phyloP scores from a whole-genome alignment of 2,113 vertebrate genomes.

The Sprattus sprattus region DNA sequence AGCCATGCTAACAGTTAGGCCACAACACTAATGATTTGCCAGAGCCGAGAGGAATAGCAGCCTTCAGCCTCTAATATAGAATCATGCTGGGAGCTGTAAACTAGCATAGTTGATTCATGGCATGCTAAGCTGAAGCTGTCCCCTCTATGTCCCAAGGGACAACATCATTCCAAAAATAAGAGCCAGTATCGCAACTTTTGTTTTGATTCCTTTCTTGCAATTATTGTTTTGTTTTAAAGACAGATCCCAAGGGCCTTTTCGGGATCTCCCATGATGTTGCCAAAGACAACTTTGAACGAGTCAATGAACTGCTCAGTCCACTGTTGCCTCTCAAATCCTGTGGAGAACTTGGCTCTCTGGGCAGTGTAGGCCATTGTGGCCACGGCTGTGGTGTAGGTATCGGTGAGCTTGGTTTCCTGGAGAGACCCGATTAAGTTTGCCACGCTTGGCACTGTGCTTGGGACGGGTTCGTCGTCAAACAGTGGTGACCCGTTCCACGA shows the following conservation, averaged over 20 bases:
- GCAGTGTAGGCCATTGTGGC: constrained; percentile 96
- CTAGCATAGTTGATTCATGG: not conserved
- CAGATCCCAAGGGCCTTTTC: constrained; percentile 82
- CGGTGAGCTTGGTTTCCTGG: constrained; percentile 77
- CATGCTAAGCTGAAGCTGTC: constrained; percentile 10
- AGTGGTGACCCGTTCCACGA: constrained; percentile 74
- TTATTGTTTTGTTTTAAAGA: constrained; percentile 59
- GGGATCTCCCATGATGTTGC: constrained; percentile 88
- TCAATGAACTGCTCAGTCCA: constrained; percentile 97
- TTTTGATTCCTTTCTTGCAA: constrained; percentile 57
- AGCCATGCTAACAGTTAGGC: not conserved
- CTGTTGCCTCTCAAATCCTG: constrained; percentile 83
- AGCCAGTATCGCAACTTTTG: constrained; percentile 25
- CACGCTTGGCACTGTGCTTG: constrained; percentile 85
- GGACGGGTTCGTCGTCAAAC: constrained; percentile 81
- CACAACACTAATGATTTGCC: not conserved
- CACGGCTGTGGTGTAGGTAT: constrained; percentile 83
- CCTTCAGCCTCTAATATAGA: not conserved
- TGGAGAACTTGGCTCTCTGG: constrained; percentile 92
- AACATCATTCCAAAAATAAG: not conserved
- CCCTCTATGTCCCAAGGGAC: not conserved
- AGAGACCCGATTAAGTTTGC: constrained; percentile 83
- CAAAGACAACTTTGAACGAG: constrained; percentile 94
- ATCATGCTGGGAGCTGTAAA: not conserved
- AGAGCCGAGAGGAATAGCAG: not conserved